Evolutionary conservation across 1,140 invertebrate genomes (phyloP).

Genomic region (Triops longicaudatus): DNA sequence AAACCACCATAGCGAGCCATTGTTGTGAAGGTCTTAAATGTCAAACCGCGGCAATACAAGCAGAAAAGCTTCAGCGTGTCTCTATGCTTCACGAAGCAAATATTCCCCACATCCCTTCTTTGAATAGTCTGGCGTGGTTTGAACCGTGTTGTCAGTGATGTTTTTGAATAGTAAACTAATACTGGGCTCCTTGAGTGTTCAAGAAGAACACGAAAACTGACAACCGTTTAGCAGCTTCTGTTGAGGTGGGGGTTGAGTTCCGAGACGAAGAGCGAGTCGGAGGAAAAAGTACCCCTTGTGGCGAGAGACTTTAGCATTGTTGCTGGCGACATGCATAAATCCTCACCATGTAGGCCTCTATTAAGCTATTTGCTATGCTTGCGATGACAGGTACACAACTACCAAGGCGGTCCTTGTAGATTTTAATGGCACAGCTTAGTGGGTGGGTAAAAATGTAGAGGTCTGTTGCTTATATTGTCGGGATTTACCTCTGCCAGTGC

Average conservation of each 20-base stretch:
- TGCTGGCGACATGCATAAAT: slow-evolving; percentile 15
- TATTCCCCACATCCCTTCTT: neutral
- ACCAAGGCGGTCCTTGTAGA: neutral
- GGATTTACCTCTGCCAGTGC: neutral
- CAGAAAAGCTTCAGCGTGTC: neutral
- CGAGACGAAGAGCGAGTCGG: neutral
- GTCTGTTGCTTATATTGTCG: neutral
- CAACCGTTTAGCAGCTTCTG: neutral
- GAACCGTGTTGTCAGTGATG: neutral
- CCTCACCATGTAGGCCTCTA: neutral
- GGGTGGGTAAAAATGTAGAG: slow-evolving; percentile 3
- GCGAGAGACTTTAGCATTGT: neutral
- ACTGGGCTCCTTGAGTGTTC: neutral
- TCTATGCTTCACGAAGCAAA: neutral
- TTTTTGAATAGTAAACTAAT: slow-evolving; percentile 9
- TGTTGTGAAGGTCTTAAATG: neutral
- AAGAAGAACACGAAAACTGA: neutral
- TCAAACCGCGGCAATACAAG: neutral
- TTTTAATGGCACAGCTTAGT: neutral
- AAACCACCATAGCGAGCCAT: neutral
- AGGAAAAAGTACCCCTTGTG: neutral
- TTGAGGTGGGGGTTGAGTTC: neutral
- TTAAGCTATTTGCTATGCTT: slow-evolving; percentile 1
- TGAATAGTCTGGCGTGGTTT: neutral
- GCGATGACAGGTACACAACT: slow-evolving; percentile 11